Percentiles rank a stretch among this genome's conserved stretches.
Conservation (phyloP, 2,797 vertebrate species). For the Microctenopoma steveboyesi region DNA sequence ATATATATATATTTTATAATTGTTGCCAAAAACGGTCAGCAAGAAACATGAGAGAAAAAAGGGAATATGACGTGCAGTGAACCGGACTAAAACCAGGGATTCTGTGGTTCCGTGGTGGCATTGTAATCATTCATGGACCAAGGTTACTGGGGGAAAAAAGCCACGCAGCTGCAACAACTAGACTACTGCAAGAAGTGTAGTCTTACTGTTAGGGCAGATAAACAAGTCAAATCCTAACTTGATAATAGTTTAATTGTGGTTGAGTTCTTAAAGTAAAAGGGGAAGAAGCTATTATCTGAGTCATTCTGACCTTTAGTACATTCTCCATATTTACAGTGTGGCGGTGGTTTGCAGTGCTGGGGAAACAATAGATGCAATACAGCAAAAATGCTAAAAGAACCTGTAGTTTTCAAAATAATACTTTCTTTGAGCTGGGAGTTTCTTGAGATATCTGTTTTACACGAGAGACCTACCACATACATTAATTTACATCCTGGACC, state of each 20-base stretch:
- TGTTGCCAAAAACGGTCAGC: too few species aligned
- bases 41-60: too few species aligned
- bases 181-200: neutral
- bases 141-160: conserved; percentile 2
- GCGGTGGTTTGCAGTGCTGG: neutral
- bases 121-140: too few species aligned
- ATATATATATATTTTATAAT: too few species aligned
- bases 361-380: neutral
- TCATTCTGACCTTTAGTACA: neutral
- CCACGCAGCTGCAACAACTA: neutral
- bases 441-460: neutral
- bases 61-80: too few species aligned
- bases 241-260: neutral
- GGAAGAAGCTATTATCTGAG: neutral
- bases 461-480: neutral
- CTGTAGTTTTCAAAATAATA: conserved; percentile 1
- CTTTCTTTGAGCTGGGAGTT: neutral
- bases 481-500: neutral
- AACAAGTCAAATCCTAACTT: neutral
- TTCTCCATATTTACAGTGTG: neutral
- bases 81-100: too few species aligned
- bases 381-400: neutral
- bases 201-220: neutral
- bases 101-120: too few species aligned
- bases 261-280: neutral